These are phyloP conservation scores for Orthochromis malagaraziensis DNA, from an alignment of 2,113 vertebrate genomes.

Conservation along the genomic window DNA sequence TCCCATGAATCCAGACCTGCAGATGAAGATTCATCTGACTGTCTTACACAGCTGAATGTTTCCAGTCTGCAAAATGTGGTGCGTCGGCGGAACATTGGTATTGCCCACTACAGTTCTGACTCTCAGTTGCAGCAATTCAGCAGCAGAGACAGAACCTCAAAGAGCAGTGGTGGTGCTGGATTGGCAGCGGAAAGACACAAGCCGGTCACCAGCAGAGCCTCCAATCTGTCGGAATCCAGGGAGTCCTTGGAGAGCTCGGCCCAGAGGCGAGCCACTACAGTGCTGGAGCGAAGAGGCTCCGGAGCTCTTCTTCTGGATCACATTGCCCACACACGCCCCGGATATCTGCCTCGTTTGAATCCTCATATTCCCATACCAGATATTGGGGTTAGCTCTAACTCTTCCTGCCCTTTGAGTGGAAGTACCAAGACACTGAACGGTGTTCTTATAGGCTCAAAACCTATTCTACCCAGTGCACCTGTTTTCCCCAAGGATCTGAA, in stretches of 20 bases:
- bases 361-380: slow-evolving; percentile 73
- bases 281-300: slow-evolving; percentile 73
- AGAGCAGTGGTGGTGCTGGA: background rate
- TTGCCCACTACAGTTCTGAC: slow-evolving; percentile 83
- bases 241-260: slow-evolving; percentile 70
- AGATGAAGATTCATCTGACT: slow-evolving; percentile 64
- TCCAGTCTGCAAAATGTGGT: slow-evolving; percentile 80
- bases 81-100: slow-evolving; percentile 73
- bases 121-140: slow-evolving; percentile 75
- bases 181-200: slow-evolving; percentile 73
- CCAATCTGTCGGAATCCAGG: slow-evolving; percentile 69
- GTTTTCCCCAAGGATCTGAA: slow-evolving; percentile 71
- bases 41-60: slow-evolving; percentile 66
- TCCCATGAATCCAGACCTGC: background rate
- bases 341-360: slow-evolving; percentile 84
- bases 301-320: slow-evolving; percentile 75
- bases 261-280: slow-evolving; percentile 55
- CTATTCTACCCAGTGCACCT: slow-evolving; percentile 71
- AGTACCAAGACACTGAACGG: slow-evolving; percentile 29
- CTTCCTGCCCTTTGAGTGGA: slow-evolving; percentile 34
- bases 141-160: slow-evolving; percentile 37
- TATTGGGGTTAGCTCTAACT: slow-evolving; percentile 45
- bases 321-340: slow-evolving; percentile 69
- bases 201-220: slow-evolving; percentile 65
- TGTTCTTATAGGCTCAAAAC: slow-evolving; percentile 62